Evolutionary conservation across 2,113 vertebrate species (phyloP).

Genomic region (Colistium nudipinnis): DNA sequence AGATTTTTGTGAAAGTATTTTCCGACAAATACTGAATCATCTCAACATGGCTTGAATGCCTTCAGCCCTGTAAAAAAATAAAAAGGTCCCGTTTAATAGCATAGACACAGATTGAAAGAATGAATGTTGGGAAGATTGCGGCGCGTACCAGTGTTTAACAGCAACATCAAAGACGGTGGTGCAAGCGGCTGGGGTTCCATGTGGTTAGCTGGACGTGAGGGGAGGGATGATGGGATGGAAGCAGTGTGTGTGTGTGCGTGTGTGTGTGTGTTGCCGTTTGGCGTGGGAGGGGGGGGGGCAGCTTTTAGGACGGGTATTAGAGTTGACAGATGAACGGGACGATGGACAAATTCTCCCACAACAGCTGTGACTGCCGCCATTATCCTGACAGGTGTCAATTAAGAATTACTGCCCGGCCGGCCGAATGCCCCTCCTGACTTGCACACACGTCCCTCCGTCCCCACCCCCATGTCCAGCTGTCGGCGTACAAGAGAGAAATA

Average conservation of each 20-base stretch:
- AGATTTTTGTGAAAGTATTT: slow-evolving; percentile 13
- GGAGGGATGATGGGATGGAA: slow-evolving; percentile 64
- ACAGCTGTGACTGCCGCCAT: slow-evolving; percentile 91
- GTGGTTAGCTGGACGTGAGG: slow-evolving; percentile 66
- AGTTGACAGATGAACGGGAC: slow-evolving; percentile 99
- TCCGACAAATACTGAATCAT: slow-evolving; percentile 27
- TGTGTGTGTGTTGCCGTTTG: not conserved
- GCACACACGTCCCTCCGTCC: slow-evolving; percentile 34
- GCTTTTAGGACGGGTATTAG: slow-evolving; percentile 95
- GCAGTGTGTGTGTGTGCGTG: slow-evolving; percentile 3
- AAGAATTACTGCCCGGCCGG: slow-evolving; percentile 98
- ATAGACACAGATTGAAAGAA: not conserved
- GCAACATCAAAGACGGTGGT: slow-evolving; percentile 28
- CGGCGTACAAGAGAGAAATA: slow-evolving; percentile 88
- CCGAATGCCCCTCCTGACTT: slow-evolving; percentile 49
- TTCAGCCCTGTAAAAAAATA: not conserved
- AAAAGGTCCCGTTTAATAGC: not conserved
- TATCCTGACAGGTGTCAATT: slow-evolving; percentile 99
- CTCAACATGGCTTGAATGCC: slow-evolving; percentile 15
- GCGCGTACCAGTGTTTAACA: slow-evolving; percentile 17
- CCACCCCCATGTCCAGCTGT: slow-evolving; percentile 85
- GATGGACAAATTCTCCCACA: slow-evolving; percentile 91
- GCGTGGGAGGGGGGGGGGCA: slow-evolving; percentile 34
- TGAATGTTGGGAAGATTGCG: not conserved
- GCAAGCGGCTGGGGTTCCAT: slow-evolving; percentile 8